phyloP scores from a whole-genome alignment of 2,797 vertebrate genomes.

The Petrocephalus schoutedeni region DNA sequence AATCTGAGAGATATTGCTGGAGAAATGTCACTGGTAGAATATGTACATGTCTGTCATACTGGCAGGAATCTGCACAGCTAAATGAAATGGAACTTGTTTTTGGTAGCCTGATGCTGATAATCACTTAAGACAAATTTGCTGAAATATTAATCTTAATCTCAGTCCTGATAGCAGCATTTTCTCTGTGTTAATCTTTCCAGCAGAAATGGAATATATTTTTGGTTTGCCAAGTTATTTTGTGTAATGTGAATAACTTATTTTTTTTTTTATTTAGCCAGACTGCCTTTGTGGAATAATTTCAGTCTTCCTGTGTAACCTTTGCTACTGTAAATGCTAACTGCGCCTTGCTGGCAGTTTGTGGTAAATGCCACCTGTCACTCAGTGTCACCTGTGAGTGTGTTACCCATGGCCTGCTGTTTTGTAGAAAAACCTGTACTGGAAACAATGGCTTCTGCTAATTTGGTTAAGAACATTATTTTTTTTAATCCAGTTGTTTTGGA shows the following conservation, averaged over 20 bases:
- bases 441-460: background rate
- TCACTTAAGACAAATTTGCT: background rate
- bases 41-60: background rate
- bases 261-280: background rate
- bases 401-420: background rate
- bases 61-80: background rate
- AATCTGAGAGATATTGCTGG: background rate
- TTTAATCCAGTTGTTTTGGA: background rate
- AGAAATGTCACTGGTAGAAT: background rate
- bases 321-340: background rate
- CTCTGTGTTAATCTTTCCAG: background rate
- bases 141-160: background rate
- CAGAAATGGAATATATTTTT: background rate
- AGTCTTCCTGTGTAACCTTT: background rate
- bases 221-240: background rate
- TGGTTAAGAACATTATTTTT: background rate
- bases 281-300: background rate
- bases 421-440: background rate
- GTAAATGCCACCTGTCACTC: background rate
- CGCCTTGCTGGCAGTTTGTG: background rate
- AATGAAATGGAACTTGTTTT: background rate
- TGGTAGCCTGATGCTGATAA: background rate
- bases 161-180: background rate
- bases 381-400: background rate
- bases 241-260: constrained; percentile 3